Percentiles rank a stretch among this genome's conserved stretches.
Conservation (phyloP, 1,140 invertebrate species). For the Neocloeon triangulifer region DNA sequence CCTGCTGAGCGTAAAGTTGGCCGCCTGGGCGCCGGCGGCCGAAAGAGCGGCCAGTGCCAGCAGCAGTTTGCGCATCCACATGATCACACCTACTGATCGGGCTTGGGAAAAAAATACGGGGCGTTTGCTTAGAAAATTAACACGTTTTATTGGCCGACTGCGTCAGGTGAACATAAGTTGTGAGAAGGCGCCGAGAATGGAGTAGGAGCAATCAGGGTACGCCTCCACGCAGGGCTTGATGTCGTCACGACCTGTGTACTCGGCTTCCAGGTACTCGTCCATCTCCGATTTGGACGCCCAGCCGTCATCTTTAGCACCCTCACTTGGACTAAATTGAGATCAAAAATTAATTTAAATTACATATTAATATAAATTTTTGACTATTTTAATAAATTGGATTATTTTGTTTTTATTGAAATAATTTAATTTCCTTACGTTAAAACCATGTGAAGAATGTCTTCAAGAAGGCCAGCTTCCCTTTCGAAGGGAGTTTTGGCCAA, state of each 20-base stretch:
- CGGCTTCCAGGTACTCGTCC: slow-evolving; percentile 44
- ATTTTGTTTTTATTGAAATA: slow-evolving; percentile 1
- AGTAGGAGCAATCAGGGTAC: slow-evolving; percentile 35
- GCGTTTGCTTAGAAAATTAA: not conserved
- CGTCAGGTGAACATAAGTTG: not conserved
- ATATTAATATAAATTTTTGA: slow-evolving; percentile 1
- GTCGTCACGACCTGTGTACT: slow-evolving; percentile 27
- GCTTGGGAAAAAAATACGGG: not conserved
- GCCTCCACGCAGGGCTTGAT: slow-evolving; percentile 26
- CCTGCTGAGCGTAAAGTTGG: slow-evolving; percentile 6
- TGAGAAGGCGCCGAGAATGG: slow-evolving; percentile 35
- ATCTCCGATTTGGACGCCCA: slow-evolving; percentile 35
- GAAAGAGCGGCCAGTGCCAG: slow-evolving; percentile 9
- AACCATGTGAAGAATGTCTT: slow-evolving; percentile 42
- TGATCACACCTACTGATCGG: not conserved
- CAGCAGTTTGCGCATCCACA: slow-evolving; percentile 3
- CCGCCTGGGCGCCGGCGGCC: no score
- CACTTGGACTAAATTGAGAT: slow-evolving; percentile 8
- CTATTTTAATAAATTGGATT: not conserved
- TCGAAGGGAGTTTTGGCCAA: slow-evolving; percentile 38
- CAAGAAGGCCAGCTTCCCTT: slow-evolving; percentile 33
- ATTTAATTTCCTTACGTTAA: slow-evolving; percentile 30
- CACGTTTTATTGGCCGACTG: not conserved
- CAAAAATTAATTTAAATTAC: slow-evolving; percentile 4
- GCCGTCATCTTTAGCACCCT: slow-evolving; percentile 32